These are phyloP conservation scores for Mesaphorura yosii DNA, from an alignment of 1,140 invertebrate species.

Conservation along the genomic window DNA sequence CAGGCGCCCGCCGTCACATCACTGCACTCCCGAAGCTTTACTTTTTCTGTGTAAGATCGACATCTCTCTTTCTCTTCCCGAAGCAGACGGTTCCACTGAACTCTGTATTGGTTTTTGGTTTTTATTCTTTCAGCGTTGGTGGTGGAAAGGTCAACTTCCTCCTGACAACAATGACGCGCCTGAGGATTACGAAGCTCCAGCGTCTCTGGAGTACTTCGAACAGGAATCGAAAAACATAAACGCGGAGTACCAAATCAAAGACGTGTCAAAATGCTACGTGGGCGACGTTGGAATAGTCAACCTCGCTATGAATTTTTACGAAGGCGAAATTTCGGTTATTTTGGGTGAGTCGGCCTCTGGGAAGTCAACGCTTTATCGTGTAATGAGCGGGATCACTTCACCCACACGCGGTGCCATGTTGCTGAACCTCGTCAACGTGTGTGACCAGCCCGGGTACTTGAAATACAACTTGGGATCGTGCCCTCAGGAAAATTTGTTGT, in stretches of 20 bases:
- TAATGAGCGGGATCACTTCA: neutral
- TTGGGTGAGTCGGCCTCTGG: neutral
- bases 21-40: neutral
- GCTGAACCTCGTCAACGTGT: neutral
- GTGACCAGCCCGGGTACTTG: neutral
- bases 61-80: too few species aligned
- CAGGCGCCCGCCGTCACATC: neutral
- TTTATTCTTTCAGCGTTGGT: neutral
- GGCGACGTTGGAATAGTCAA: neutral
- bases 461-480: neutral
- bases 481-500: neutral
- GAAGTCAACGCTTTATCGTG: neutral
- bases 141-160: constrained; percentile 1
- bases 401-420: neutral
- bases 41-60: neutral
- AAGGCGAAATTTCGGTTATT: neutral
- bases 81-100: too few species aligned
- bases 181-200: neutral
- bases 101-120: too few species aligned
- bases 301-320: neutral
- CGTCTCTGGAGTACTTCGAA: neutral
- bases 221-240: neutral
- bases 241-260: too few species aligned
- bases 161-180: neutral
- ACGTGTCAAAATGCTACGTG: neutral